These are phyloP conservation scores for Scatophagus argus DNA, from an alignment of 2,113 vertebrate genomes.

Conservation along the genomic window DNA sequence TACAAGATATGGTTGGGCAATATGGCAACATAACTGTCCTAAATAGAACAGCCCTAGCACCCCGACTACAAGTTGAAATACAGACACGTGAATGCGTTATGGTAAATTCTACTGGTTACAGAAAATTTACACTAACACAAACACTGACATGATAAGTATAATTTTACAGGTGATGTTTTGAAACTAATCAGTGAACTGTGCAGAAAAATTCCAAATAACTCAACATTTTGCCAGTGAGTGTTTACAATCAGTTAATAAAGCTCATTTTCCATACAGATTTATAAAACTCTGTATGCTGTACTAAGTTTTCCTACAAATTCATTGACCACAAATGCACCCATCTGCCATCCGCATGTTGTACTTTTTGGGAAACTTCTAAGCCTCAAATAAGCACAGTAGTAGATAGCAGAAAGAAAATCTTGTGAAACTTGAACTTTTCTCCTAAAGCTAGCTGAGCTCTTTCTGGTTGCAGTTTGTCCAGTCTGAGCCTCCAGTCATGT, in stretches of 20 bases:
- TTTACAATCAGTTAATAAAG: no score
- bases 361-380: no score
- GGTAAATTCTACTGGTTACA: neutral
- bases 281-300: no score
- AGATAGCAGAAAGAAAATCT: no score
- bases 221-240: no score
- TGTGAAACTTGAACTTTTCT: neutral
- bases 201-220: no score
- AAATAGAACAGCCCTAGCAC: neutral
- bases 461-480: neutral
- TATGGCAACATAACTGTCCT: neutral
- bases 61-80: neutral
- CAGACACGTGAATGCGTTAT: neutral
- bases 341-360: no score
- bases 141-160: neutral
- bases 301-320: no score
- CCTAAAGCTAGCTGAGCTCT: neutral
- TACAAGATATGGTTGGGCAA: neutral
- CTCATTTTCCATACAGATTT: no score
- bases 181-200: no score
- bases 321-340: no score
- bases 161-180: neutral
- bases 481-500: constrained; percentile 14
- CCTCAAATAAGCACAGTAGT: no score
- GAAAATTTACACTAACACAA: neutral